Percentiles rank a stretch among this genome's conserved stretches.
Evolutionary conservation across 2,888 invertebrate species (phyloP).

Genomic region (Agriopis marginaria): DNA sequence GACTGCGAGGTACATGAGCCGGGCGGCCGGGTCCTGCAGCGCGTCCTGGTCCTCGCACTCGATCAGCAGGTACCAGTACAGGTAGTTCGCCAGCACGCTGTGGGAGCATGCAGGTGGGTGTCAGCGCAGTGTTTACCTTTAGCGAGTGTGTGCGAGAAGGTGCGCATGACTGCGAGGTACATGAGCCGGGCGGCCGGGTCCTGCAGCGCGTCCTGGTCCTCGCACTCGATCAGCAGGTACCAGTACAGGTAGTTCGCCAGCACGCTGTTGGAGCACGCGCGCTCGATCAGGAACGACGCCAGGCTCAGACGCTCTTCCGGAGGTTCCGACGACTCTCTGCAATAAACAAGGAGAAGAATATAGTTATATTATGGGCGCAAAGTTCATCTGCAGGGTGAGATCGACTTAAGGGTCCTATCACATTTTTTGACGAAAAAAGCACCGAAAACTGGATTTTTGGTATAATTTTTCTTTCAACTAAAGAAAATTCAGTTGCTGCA

Average conservation of each 20-base stretch:
- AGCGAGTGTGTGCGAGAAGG: slow-evolving; percentile 91
- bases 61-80: slow-evolving; percentile 98
- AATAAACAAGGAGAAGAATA: too few relatives aligned
- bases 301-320: slow-evolving; percentile 88
- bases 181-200: slow-evolving; percentile 91
- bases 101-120: too few relatives aligned
- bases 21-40: slow-evolving; percentile 90
- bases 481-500: too few relatives aligned
- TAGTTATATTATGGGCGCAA: too few relatives aligned
- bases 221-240: slow-evolving; percentile 98
- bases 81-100: slow-evolving; percentile 99
- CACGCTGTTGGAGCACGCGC: slow-evolving; percentile 95
- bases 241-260: slow-evolving; percentile 99
- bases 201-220: slow-evolving; percentile 92
- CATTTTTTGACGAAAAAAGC: too few relatives aligned
- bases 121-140: slow-evolving; percentile 83
- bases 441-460: too few relatives aligned
- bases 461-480: too few relatives aligned
- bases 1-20: slow-evolving; percentile 96
- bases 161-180: slow-evolving; percentile 96
- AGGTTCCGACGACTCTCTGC: slow-evolving; percentile 45
- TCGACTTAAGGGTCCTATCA: too few relatives aligned
- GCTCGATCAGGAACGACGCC: slow-evolving; percentile 95
- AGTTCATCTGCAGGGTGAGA: too few relatives aligned
- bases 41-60: slow-evolving; percentile 95